phyloP scores from a whole-genome alignment of 2,888 invertebrate genomes.

The Mimas tiliae region DNA sequence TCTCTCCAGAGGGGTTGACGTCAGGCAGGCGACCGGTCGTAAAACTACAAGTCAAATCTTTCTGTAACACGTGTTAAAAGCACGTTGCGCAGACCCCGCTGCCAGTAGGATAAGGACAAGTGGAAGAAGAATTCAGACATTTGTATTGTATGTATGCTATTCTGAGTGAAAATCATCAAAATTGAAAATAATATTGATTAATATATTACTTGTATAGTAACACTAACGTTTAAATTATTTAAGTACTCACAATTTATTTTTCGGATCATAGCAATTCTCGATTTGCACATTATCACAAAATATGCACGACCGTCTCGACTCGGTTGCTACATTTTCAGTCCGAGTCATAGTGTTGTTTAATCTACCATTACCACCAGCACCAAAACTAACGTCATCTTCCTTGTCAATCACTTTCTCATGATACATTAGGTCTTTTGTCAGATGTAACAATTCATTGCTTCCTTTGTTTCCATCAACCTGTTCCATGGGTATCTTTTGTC shows the following conservation, averaged over 20 bases:
- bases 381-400: conserved; percentile 26
- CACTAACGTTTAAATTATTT: neutral
- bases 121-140: no score
- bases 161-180: no score
- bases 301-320: conserved; percentile 58
- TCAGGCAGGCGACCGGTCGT: no score
- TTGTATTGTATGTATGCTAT: no score
- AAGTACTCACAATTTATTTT: conserved; percentile 61
- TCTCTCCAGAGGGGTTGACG: no score
- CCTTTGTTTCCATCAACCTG: conserved; percentile 34
- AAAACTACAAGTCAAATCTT: no score
- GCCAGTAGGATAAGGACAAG: no score
- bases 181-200: no score
- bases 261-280: conserved; percentile 60
- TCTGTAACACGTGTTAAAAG: no score
- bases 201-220: neutral
- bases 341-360: conserved; percentile 29
- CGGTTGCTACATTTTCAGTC: conserved; percentile 29
- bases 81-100: no score
- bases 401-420: conserved; percentile 42
- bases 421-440: conserved; percentile 44
- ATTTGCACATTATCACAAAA: conserved; percentile 59
- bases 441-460: conserved; percentile 40
- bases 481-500: conserved; percentile 32
- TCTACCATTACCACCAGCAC: neutral